Evolutionary conservation across 2,888 invertebrate species (phyloP), one percentile per base, ranked within the genome.

Genomic region (Rhabditoides inermis): DNA sequence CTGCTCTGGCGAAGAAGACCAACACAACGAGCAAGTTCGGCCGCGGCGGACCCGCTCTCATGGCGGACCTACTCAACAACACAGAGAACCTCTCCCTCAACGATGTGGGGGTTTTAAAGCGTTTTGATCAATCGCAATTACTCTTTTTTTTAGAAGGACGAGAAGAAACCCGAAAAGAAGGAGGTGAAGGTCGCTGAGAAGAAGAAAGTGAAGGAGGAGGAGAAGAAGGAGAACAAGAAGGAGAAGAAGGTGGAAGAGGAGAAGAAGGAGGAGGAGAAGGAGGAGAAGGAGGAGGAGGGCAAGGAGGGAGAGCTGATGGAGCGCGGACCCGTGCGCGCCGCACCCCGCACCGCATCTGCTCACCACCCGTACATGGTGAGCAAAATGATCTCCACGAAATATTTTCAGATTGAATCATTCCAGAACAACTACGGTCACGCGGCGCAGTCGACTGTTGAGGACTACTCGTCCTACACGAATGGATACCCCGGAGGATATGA

Each of bases 1-100:
- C 67, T 6, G 74, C 72, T 12, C 61, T 75, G 50, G 76, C 76
- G 6, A 58, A 61, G 25, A 73, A 73, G 54, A 69, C 71, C 25
- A 74, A 73, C 50, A 73, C 73, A 6, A 69, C 73, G 7, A 63
- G 64, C n/a, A 73, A 70, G 49, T 68, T 72, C 51, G 62, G 65
- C 25, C 63, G 68, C n/a, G 56, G 56, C 26, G 60, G 63, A 1
- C 53, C 60, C 4, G 63, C 63, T 36, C 60, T 75, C 10, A 68
- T 68, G 51, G 62, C 61, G 2, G 75, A 74, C 53, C 55, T 75
- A 3, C 49, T 65, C 45, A 54, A 55, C 51, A 65, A 51, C 30
- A 32, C 32, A 32, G 32, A 32, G 32, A 32, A 15, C n/a, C n/a
- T n/a, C n/a, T n/a, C n/a, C n/a, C n/a, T n/a, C n/a, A n/a, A n/a